These are phyloP conservation scores for Bombus cullumanus DNA, from an alignment of 1,140 invertebrate species.

Conservation along the genomic window DNA sequence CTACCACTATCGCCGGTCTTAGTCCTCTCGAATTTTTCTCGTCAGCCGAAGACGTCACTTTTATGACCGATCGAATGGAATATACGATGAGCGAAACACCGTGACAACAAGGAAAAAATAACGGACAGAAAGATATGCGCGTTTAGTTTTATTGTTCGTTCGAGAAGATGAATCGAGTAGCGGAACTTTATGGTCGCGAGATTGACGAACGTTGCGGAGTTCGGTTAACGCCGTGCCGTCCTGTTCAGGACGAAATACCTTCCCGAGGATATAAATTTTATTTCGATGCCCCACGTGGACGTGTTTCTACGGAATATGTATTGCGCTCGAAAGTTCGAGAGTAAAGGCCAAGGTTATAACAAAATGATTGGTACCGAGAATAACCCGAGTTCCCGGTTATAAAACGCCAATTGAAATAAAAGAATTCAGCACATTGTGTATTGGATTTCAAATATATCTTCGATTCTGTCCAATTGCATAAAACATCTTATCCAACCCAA, in stretches of 20 bases:
- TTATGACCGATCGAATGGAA: slow-evolving; percentile 37
- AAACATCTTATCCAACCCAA: background rate
- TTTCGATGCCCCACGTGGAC: background rate
- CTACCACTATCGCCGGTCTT: background rate
- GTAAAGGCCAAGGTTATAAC: background rate
- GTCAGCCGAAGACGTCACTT: background rate
- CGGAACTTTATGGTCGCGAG: background rate
- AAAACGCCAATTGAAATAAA: background rate
- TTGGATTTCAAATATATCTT: background rate
- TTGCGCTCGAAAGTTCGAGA: background rate
- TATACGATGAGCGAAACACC: background rate
- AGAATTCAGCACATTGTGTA: background rate
- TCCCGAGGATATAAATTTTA: background rate
- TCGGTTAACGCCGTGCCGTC: background rate
- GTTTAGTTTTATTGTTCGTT: slow-evolving; percentile 24
- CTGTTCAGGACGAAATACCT: background rate
- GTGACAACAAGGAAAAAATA: background rate
- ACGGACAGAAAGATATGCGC: background rate
- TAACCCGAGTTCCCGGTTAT: background rate
- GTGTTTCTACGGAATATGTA: background rate
- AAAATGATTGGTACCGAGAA: background rate
- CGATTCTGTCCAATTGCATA: background rate
- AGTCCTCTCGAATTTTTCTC: slow-evolving; percentile 25
- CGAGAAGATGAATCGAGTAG: slow-evolving; percentile 7
- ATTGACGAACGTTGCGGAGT: slow-evolving; percentile 3